phyloP scores from a whole-genome alignment of 2,113 vertebrate species.

The Guaruba guarouba region DNA sequence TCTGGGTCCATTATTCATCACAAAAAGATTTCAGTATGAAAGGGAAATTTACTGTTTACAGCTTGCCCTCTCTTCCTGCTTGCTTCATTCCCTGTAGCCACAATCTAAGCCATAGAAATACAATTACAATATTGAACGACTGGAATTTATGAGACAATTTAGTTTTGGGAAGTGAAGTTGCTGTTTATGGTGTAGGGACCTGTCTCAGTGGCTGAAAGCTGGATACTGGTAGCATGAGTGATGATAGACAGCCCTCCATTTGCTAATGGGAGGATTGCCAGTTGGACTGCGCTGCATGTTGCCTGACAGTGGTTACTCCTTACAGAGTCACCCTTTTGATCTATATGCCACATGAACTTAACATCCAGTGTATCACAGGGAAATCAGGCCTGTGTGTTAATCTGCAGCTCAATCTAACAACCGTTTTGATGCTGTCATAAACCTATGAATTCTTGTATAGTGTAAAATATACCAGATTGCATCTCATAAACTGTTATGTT shows the following conservation, averaged over 20 bases:
- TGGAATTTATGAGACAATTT: neutral
- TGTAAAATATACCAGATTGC: neutral
- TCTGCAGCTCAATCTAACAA: neutral
- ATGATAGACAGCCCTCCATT: neutral
- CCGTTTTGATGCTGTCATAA: neutral
- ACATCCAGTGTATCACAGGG: neutral
- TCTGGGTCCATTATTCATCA: neutral
- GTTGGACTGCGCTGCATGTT: neutral
- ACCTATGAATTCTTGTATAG: neutral
- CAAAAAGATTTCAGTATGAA: neutral
- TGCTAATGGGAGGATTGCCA: neutral
- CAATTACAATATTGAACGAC: neutral
- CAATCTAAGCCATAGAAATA: neutral
- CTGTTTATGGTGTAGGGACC: neutral
- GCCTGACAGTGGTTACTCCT: neutral
- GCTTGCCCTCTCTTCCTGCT: neutral
- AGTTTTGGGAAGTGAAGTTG: neutral
- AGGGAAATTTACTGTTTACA: neutral
- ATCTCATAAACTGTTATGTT: neutral
- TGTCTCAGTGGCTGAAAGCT: neutral
- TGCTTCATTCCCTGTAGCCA: neutral
- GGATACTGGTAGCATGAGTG: neutral
- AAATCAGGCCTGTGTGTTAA: neutral
- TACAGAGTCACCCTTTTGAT: neutral
- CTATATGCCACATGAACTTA: neutral